Percentiles rank a stretch among this genome's conserved stretches.
phyloP scores from a whole-genome alignment of 2,797 vertebrate species.

The Cyprinodon diabolis region DNA sequence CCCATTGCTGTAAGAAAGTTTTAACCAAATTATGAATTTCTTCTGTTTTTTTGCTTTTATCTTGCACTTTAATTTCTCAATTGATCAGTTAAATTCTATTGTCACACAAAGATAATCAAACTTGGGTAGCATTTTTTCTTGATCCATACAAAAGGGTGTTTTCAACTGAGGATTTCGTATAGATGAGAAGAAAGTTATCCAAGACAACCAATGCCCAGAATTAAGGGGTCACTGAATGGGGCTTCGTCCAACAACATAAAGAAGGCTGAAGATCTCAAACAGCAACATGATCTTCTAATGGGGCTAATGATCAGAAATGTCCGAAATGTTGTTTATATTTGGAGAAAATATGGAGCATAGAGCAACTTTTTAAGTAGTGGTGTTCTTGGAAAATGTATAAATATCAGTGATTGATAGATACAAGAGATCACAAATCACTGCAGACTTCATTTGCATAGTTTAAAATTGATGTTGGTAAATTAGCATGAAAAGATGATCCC shows the following conservation, averaged over 20 bases:
- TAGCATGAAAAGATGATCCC: not conserved
- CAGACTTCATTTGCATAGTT: not conserved
- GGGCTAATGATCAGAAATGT: too few relatives aligned
- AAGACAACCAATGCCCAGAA: not conserved
- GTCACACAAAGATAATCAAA: not conserved
- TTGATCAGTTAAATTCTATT: not conserved
- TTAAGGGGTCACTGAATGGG: too few relatives aligned
- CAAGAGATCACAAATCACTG: not conserved
- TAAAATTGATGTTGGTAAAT: not conserved
- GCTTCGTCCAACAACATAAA: not conserved
- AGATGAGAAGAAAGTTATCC: not conserved
- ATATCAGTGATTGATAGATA: not conserved
- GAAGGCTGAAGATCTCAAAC: not conserved
- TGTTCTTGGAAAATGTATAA: not conserved
- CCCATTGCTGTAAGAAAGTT: constrained; percentile 9
- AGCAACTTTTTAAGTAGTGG: not conserved
- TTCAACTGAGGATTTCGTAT: not conserved
- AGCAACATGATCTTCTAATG: not conserved
- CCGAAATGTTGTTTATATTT: not conserved
- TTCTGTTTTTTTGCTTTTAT: not conserved
- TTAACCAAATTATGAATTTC: not conserved
- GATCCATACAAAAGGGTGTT: not conserved
- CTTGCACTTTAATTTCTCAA: constrained; percentile 1
- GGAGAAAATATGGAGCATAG: not conserved
- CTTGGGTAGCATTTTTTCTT: not conserved